Conservation (phyloP, 2,113 vertebrate species). For the Melanocharis versteri region DNA sequence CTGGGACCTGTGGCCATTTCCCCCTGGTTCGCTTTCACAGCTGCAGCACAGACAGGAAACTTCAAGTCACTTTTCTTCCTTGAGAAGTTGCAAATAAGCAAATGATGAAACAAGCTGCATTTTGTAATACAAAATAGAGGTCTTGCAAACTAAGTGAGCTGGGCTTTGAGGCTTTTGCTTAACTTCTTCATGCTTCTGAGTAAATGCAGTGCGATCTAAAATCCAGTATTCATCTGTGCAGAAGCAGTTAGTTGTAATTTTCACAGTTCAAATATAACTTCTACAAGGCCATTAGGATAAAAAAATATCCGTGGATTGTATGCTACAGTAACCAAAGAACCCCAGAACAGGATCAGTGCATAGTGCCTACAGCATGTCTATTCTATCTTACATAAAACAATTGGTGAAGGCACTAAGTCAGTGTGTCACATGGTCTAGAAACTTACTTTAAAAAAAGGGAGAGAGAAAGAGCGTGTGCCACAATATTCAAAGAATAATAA, state of each 20-base stretch:
- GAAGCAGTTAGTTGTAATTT: neutral
- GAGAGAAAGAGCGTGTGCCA: neutral
- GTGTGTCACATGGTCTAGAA: neutral
- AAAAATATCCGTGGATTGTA: neutral
- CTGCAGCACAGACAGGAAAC: constrained; percentile 9
- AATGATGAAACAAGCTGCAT: neutral
- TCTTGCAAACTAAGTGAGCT: neutral
- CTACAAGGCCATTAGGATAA: neutral
- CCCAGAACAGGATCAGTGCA: neutral
- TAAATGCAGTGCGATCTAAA: neutral
- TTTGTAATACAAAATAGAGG: neutral
- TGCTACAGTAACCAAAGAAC: neutral
- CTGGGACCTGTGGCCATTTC: neutral
- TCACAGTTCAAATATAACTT: neutral
- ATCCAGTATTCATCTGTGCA: neutral
- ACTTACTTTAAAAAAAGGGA: neutral
- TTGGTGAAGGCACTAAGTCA: neutral
- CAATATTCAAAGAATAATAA: neutral
- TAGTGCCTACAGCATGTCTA: neutral
- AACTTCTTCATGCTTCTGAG: neutral
- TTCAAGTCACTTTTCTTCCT: neutral
- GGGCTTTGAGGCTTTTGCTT: neutral
- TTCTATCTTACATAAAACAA: neutral
- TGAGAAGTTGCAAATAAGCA: constrained; percentile 8
- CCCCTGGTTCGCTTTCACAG: neutral